Percentiles rank a stretch among this genome's conserved stretches.
phyloP scores from a whole-genome alignment of 2,113 vertebrate species.

The Bos taurus region DNA sequence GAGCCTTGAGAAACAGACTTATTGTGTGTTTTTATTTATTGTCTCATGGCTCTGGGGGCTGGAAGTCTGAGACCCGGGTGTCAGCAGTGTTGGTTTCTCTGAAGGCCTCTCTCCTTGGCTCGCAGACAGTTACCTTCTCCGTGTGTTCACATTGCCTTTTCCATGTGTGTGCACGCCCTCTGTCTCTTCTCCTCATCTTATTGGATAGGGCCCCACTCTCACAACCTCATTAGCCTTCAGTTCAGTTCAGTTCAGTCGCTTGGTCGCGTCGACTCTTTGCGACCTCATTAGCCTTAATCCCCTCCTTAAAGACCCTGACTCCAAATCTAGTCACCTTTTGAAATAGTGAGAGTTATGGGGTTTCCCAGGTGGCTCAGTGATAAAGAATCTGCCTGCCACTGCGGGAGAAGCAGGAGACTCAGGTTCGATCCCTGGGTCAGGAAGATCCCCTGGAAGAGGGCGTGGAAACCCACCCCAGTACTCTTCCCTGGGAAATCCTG shows the following conservation, averaged over 20 bases:
- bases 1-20: background rate
- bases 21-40: fast-evolving
- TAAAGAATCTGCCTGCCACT: background rate
- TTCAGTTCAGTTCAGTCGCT: background rate
- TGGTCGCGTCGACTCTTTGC: fast-evolving
- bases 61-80: background rate
- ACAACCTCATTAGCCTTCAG: background rate
- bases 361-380: background rate
- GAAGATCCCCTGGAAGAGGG: background rate
- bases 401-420: background rate
- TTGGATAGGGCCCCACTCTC: fast-evolving
- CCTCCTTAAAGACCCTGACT: background rate
- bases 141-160: fast-evolving
- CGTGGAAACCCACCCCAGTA: background rate
- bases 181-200: background rate
- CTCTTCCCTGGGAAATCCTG: background rate
- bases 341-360: background rate
- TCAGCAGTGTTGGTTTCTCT: fast-evolving
- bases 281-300: background rate
- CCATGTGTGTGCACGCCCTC: fast-evolving
- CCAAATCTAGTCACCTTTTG: background rate
- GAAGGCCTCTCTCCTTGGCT: background rate
- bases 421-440: background rate
- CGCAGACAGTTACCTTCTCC: fast-evolving
- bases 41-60: background rate